Evolutionary conservation across 2,888 invertebrate species (phyloP).

Genomic region (Corbicula japonica): DNA sequence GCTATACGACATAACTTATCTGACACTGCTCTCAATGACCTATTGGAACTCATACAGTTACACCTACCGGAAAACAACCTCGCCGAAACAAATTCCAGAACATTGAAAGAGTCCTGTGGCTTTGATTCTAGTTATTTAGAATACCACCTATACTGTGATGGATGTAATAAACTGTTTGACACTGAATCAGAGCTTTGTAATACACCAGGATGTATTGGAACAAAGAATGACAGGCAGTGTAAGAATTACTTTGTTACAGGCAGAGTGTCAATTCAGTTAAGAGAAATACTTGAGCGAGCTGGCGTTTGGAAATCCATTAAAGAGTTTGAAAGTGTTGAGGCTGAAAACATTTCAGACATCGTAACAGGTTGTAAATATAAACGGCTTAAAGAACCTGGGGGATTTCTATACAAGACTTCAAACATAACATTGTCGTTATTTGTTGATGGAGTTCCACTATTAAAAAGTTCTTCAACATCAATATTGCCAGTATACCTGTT

Average conservation of each 20-base stretch:
- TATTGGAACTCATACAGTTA: no score
- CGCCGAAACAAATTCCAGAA: slow-evolving; percentile 8
- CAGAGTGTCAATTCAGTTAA: slow-evolving; percentile 11
- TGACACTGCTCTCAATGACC: no score
- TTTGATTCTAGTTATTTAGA: slow-evolving; percentile 11
- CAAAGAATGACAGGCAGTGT: slow-evolving; percentile 1
- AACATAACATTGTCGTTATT: slow-evolving; percentile 38
- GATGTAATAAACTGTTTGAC: slow-evolving; percentile 34
- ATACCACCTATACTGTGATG: slow-evolving; percentile 23
- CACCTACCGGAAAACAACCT: no score
- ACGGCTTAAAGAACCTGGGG: slow-evolving; percentile 19
- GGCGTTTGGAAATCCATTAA: slow-evolving; percentile 25
- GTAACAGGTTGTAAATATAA: slow-evolving; percentile 11
- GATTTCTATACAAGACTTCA: slow-evolving; percentile 18
- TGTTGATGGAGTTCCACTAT: slow-evolving; percentile 15
- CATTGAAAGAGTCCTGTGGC: slow-evolving; percentile 19
- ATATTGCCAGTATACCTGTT: slow-evolving; percentile 51
- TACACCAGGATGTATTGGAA: slow-evolving; percentile 30
- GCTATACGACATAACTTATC: no score
- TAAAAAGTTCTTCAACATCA: slow-evolving; percentile 35
- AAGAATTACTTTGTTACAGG: slow-evolving; percentile 32
- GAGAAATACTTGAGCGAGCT: slow-evolving; percentile 23
- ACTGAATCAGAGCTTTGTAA: slow-evolving; percentile 5
- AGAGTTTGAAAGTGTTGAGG: background rate
- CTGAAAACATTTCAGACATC: slow-evolving; percentile 26